Percentiles rank a stretch among this genome's conserved stretches.
phyloP scores from a whole-genome alignment of 2,797 vertebrate species.

The Coracias cyanogaster region DNA sequence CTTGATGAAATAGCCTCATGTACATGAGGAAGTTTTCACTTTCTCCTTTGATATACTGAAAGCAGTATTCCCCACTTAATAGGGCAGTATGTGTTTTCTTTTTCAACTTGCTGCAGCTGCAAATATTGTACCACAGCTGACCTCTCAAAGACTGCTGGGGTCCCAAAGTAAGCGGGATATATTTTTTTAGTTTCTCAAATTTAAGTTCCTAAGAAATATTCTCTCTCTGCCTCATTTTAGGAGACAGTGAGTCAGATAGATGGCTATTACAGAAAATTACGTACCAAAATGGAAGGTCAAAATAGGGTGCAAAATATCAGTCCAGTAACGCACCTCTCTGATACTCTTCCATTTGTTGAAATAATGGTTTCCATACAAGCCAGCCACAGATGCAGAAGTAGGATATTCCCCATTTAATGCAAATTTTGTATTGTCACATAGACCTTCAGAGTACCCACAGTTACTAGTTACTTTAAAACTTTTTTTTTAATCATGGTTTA shows the following conservation, averaged over 20 bases:
- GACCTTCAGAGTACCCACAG: neutral
- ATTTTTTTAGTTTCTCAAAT: neutral
- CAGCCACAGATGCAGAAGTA: neutral
- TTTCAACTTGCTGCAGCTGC: neutral
- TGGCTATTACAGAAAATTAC: neutral
- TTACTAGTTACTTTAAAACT: neutral
- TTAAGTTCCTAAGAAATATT: neutral
- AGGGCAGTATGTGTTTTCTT: neutral
- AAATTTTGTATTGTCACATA: neutral
- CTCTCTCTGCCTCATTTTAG: neutral
- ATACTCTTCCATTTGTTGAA: neutral
- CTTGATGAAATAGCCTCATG: neutral
- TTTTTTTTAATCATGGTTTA: neutral
- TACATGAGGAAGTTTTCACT: neutral
- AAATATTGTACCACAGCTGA: neutral
- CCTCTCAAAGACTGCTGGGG: neutral
- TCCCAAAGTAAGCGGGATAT: neutral
- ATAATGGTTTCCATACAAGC: neutral
- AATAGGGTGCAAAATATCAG: neutral
- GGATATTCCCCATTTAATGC: neutral
- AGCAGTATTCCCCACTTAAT: neutral
- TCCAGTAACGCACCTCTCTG: neutral
- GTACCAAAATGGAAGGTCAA: slow-evolving; percentile 3
- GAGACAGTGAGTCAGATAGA: neutral
- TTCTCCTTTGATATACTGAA: neutral